Percentiles rank a stretch among this genome's conserved stretches.
These are phyloP conservation scores for Triops cancriformis DNA, from an alignment of 1,140 invertebrate species.

Conservation along the genomic window DNA sequence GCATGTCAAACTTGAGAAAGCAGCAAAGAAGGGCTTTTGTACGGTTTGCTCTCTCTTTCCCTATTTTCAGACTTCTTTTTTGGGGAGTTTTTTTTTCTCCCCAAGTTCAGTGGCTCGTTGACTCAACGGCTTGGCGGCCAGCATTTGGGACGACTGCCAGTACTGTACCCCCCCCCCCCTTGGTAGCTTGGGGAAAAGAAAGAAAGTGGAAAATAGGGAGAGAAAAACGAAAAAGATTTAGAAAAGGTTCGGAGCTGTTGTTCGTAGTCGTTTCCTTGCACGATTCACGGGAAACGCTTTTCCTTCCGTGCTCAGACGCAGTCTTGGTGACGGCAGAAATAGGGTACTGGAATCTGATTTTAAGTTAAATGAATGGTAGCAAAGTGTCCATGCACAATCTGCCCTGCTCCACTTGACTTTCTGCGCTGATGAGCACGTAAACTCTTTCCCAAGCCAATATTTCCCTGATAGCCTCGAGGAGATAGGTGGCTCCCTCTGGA, in stretches of 20 bases:
- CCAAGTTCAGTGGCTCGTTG: neutral
- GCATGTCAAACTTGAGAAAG: neutral
- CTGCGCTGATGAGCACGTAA: neutral
- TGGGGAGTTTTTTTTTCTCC: neutral
- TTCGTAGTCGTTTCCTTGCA: neutral
- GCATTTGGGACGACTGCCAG: neutral
- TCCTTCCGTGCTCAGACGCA: neutral
- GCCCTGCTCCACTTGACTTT: neutral
- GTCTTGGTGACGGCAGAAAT: neutral
- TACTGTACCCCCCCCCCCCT: neutral
- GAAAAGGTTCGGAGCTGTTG: neutral
- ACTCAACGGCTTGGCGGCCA: neutral
- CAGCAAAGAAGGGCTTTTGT: neutral
- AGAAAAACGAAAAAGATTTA: neutral
- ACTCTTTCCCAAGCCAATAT: neutral
- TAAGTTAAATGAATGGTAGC: neutral
- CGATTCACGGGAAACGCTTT: neutral
- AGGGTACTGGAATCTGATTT: neutral
- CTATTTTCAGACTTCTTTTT: neutral
- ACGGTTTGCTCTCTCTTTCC: neutral
- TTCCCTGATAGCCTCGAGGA: neutral
- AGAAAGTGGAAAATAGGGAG: neutral
- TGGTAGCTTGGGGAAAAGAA: neutral
- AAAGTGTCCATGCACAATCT: neutral
- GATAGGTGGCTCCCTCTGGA: neutral